Evolutionary conservation across 2,888 invertebrate genomes (phyloP).

Genomic region (Ectemnius lituratus): DNA sequence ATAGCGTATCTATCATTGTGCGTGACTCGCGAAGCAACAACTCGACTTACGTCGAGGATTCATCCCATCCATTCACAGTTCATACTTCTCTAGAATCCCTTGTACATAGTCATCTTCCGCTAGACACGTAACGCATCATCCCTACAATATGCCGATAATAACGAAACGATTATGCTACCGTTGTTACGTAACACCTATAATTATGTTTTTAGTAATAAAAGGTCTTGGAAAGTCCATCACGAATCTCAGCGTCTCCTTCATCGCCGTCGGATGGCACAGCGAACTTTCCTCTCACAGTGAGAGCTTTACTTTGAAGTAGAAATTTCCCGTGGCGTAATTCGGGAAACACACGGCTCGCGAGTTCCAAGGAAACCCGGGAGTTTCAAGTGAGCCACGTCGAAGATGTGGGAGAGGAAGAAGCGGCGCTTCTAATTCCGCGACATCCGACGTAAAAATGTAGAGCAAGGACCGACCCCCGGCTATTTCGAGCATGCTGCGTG

Average conservation of each 20-base stretch:
- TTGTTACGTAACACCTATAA: constrained; percentile 47
- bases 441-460: constrained; percentile 60
- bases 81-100: constrained; percentile 5
- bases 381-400: constrained; percentile 11
- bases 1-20: constrained; percentile 42
- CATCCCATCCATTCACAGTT: constrained; percentile 12
- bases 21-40: not conserved
- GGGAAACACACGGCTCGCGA: not conserved
- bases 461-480: constrained; percentile 59
- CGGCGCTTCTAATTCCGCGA: constrained; percentile 36
- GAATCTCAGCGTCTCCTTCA: not conserved
- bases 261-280: not conserved
- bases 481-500: constrained; percentile 56
- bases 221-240: constrained; percentile 23
- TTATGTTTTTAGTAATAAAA: constrained; percentile 61
- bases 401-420: not conserved
- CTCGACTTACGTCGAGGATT: too few relatives aligned
- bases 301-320: too few relatives aligned
- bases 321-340: too few relatives aligned
- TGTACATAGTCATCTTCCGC: constrained; percentile 50
- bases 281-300: not conserved
- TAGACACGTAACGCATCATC: constrained; percentile 32
- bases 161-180: constrained; percentile 27
- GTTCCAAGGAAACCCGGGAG: not conserved
- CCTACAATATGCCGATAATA: constrained; percentile 19